A percentile compares a stretch with the other conserved stretches of the same genome.
phyloP scores from a whole-genome alignment of 2,888 invertebrate genomes.

The Molorchus minor region DNA sequence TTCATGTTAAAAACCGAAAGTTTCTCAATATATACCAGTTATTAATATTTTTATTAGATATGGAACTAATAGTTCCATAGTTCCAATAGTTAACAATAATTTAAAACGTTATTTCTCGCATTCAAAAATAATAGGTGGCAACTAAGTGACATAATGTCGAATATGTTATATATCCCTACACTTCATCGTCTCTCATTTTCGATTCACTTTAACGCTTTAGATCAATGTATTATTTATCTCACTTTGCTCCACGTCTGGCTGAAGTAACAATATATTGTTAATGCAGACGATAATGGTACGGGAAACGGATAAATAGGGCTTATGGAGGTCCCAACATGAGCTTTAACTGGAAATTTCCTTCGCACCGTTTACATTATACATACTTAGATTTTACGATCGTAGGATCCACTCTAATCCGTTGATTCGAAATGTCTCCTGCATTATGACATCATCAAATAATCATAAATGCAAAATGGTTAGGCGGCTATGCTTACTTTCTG shows the following conservation, averaged over 20 bases:
- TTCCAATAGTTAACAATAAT: too few relatives aligned
- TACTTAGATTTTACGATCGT: slow-evolving; percentile 40
- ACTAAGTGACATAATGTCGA: too few relatives aligned
- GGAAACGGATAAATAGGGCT: slow-evolving; percentile 23
- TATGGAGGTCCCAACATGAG: slow-evolving; percentile 26
- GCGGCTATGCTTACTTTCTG: slow-evolving; percentile 8
- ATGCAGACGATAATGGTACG: slow-evolving; percentile 14
- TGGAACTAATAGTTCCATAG: too few relatives aligned
- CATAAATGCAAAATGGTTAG: slow-evolving; percentile 46
- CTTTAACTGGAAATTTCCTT: slow-evolving; percentile 32
- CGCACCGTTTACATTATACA: slow-evolving; percentile 30
- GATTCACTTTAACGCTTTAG: too few relatives aligned
- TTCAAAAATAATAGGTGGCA: too few relatives aligned
- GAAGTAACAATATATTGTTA: slow-evolving; percentile 7
- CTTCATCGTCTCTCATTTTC: too few relatives aligned
- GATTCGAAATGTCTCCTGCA: slow-evolving; percentile 28
- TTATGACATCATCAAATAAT: slow-evolving; percentile 43
- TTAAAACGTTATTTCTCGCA: too few relatives aligned
- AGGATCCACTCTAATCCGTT: slow-evolving; percentile 42
- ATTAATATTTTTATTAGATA: too few relatives aligned
- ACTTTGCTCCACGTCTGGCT: slow-evolving; percentile 5
- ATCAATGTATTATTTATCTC: too few relatives aligned
- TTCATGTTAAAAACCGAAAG: too few relatives aligned
- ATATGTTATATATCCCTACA: too few relatives aligned
- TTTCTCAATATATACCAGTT: too few relatives aligned